Evolutionary conservation across 1,140 invertebrate species (phyloP), one percentile per base, ranked within the genome.

Genomic region (Drosophila nikananu): DNA sequence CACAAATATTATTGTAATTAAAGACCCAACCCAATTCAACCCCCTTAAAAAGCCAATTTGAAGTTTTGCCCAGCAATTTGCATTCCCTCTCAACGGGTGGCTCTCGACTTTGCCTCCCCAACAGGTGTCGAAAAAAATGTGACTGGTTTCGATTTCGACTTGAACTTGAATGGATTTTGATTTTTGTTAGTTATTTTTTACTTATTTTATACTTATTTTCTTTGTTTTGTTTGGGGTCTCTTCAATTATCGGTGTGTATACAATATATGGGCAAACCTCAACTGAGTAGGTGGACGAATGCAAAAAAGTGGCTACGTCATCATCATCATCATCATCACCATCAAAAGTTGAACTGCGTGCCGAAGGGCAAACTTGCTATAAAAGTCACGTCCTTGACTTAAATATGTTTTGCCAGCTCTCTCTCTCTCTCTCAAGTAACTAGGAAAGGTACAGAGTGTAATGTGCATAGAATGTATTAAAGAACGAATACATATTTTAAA

Each of bases 351-450:
- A 73, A 60, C 70, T 72, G 79, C 75, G 75, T 79, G 66, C 61
- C 79, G 74, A 86, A 86, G 83, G 83, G 79, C 83, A 75, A 76
- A 82, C 75, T 86, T 86, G 79, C 83, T 68, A 86, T 82, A 72
- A 86, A 86, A 86, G 83, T 86, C 83, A 86, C 82, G 82, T 86
- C 82, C 82, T 86, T 86, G 82, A 86, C 82, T 86, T 62, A 75
- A 86, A 86, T 86, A 81, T 76, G 80, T 79, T 57, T 63, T 25
- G 57, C 51, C 51, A 49, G 15, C 8, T 52, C 52, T 49, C 73
- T 35, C 58, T 62, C 8, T 52, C 52, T 49, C 73, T 35, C 58
- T 62, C 61, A 10, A 46, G 72, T 51, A 37, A 60, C 58, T 79
- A 44, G 63, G 41, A 73, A 64, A 83, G 44, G 73, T 39, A 52